Conservation (phyloP, 2,797 vertebrate species). For the Smutsia temminckii region DNA sequence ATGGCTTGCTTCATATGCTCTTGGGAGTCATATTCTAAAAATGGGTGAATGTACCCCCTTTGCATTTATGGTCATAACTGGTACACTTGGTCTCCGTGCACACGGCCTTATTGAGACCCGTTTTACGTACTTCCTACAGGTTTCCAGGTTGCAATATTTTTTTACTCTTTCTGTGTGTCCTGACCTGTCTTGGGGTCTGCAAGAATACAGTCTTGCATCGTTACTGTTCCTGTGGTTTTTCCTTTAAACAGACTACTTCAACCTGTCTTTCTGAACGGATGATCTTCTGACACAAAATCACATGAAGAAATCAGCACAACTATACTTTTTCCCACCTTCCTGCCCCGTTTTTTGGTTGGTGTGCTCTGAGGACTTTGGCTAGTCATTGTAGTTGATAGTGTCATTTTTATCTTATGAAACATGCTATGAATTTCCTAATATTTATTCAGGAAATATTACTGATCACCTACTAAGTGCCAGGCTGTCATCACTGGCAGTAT, state of each 20-base stretch:
- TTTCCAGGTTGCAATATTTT: neutral
- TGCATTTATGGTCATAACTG: neutral
- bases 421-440: too few species aligned
- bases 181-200: neutral
- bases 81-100: neutral
- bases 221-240: neutral
- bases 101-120: fast-evolving
- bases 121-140: neutral
- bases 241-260: neutral
- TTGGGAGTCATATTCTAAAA: neutral
- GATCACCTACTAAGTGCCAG: too few species aligned
- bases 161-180: neutral
- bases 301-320: too few species aligned
- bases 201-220: neutral
- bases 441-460: too few species aligned
- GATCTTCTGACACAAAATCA: neutral
- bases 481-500: too few species aligned
- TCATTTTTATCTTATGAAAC: neutral
- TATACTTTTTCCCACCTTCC: neutral
- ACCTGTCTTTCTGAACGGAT: neutral
- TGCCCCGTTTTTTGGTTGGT: neutral
- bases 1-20: neutral
- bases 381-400: neutral
- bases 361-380: neutral
- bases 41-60: neutral